These are phyloP conservation scores for Toxotes lorentzi DNA, from an alignment of 2,797 vertebrate species.

Conservation along the genomic window DNA sequence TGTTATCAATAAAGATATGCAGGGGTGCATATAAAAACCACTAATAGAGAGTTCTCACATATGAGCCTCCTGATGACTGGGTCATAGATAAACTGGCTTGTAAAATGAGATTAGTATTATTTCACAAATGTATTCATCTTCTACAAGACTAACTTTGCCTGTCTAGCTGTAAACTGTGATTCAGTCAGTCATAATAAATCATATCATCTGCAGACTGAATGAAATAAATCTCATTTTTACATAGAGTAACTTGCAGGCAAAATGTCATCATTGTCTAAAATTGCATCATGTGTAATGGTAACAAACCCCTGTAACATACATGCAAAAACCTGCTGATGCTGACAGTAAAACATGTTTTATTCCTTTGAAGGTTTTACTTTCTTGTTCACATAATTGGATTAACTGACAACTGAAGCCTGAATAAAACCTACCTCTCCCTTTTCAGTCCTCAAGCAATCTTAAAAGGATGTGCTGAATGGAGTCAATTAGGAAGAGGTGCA, in stretches of 20 bases:
- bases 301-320: background rate
- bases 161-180: background rate
- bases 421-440: background rate
- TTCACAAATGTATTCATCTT: background rate
- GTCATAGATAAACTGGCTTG: no score
- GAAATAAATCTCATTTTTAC: background rate
- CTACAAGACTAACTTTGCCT: background rate
- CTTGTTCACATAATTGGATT: background rate
- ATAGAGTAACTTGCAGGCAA: background rate
- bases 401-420: background rate
- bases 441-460: background rate
- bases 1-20: background rate
- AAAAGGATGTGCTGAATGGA: background rate
- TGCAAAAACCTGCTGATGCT: background rate
- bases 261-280: background rate
- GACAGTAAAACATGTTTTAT: background rate
- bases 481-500: background rate
- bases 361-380: background rate
- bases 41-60: background rate
- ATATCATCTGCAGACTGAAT: background rate
- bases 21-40: constrained; percentile 37
- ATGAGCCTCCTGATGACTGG: constrained; percentile 9
- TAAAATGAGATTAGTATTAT: no score
- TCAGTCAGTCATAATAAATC: background rate
- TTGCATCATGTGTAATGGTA: background rate